phyloP scores from a whole-genome alignment of 2,888 invertebrate genomes.

The Willowsia nigromaculata region DNA sequence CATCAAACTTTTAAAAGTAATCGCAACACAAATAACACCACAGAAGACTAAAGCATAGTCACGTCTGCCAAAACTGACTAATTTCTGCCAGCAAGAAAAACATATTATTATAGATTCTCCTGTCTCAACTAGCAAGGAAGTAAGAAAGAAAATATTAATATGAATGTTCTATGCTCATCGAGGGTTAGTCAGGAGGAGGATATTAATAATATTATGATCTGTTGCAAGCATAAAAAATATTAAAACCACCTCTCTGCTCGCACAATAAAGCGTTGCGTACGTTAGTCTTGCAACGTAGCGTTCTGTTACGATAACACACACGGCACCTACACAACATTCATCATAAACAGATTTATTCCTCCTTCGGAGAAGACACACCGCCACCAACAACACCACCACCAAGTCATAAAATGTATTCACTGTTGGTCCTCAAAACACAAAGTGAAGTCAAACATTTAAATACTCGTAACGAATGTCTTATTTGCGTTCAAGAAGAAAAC shows the following conservation, averaged over 20 bases:
- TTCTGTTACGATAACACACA: background rate
- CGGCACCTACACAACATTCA: slow-evolving; percentile 38
- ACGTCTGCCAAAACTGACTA: slow-evolving; percentile 42
- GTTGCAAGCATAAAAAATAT: background rate
- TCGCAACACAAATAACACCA: background rate
- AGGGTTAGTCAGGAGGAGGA: background rate
- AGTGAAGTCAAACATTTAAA: slow-evolving; percentile 36
- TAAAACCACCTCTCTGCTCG: slow-evolving; percentile 11
- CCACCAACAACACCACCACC: background rate
- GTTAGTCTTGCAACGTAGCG: background rate
- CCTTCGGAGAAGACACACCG: background rate
- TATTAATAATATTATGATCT: background rate
- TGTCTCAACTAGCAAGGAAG: slow-evolving; percentile 3
- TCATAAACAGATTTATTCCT: slow-evolving; percentile 43
- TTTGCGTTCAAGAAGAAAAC: slow-evolving; percentile 7
- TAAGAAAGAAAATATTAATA: background rate
- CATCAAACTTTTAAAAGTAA: slow-evolving; percentile 3
- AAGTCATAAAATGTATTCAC: slow-evolving; percentile 10
- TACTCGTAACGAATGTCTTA: slow-evolving; percentile 9
- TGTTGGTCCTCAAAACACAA: slow-evolving; percentile 14
- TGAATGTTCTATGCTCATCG: background rate
- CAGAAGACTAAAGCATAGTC: background rate
- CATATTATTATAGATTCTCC: slow-evolving; percentile 16
- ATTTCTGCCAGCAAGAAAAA: slow-evolving; percentile 21
- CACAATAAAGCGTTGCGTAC: background rate